A percentile compares a stretch with the other conserved stretches of the same genome.
These are phyloP conservation scores for Hipparchia sbordonii DNA, from an alignment of 2,888 invertebrate species.

Conservation along the genomic window DNA sequence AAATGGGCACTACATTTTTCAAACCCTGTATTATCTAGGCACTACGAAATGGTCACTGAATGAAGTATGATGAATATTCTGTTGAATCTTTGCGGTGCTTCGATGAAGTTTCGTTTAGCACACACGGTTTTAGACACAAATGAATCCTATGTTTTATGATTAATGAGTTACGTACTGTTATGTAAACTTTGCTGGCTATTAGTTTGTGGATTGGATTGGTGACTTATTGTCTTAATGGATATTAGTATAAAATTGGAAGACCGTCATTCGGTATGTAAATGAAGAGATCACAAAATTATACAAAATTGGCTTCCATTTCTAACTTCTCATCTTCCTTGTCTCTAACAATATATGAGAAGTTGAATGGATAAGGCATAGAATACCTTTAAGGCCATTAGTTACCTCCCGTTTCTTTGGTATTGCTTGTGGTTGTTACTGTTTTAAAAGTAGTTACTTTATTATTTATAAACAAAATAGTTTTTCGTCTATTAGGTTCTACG, in stretches of 20 bases:
- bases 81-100: slow-evolving; percentile 23
- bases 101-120: slow-evolving; percentile 28
- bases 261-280: slow-evolving; percentile 36
- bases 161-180: slow-evolving; percentile 38
- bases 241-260: slow-evolving; percentile 33
- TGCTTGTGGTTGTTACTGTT: slow-evolving; percentile 53
- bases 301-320: slow-evolving; percentile 54
- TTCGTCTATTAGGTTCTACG: slow-evolving; percentile 75
- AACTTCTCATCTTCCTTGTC: slow-evolving; percentile 69
- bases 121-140: slow-evolving; percentile 36
- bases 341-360: slow-evolving; percentile 69
- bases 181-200: slow-evolving; percentile 29
- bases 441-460: slow-evolving; percentile 69
- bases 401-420: slow-evolving; percentile 44
- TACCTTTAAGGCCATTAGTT: slow-evolving; percentile 48
- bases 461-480: slow-evolving; percentile 78
- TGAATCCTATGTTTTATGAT: slow-evolving; percentile 29
- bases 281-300: slow-evolving; percentile 67
- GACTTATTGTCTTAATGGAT: slow-evolving; percentile 21
- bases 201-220: slow-evolving; percentile 32
- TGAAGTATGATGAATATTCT: slow-evolving; percentile 5
- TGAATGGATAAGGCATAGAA: slow-evolving; percentile 51
- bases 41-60: slow-evolving; percentile 34
- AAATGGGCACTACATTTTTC: slow-evolving; percentile 36
- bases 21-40: slow-evolving; percentile 43